A percentile compares a stretch with the other conserved stretches of the same genome.
Conservation (phyloP, 2,113 vertebrate species). For the Pseudopodoces humilis region DNA sequence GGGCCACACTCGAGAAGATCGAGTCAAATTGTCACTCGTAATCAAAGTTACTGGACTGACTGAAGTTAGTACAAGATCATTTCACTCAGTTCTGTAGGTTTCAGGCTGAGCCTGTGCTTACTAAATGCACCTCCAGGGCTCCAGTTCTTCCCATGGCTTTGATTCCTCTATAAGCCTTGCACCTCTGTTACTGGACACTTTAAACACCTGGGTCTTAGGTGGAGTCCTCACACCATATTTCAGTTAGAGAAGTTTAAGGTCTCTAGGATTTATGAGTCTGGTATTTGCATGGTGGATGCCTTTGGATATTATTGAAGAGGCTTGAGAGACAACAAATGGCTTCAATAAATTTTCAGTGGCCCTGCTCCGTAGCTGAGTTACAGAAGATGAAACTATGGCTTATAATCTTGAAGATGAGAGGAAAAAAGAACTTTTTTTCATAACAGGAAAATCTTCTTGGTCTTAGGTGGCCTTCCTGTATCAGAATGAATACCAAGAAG, state of each 20-base stretch:
- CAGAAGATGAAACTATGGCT: neutral
- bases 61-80: neutral
- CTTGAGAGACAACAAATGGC: neutral
- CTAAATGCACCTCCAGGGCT: neutral
- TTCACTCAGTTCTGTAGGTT: neutral
- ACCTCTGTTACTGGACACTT: neutral
- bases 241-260: neutral
- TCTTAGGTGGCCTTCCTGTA: neutral
- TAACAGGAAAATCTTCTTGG: neutral
- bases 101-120: neutral
- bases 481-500: neutral
- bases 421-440: neutral
- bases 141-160: neutral
- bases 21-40: neutral
- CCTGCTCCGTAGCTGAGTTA: neutral
- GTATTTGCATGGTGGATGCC: neutral
- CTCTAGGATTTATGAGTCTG: neutral
- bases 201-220: neutral
- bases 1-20: too few species aligned
- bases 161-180: neutral
- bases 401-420: neutral
- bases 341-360: neutral
- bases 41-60: neutral
- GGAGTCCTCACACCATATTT: neutral
- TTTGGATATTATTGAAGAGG: neutral